A percentile compares a stretch with the other conserved stretches of the same genome.
These are phyloP conservation scores for Manduca sexta DNA, from an alignment of 1,140 invertebrate species.

Conservation along the genomic window DNA sequence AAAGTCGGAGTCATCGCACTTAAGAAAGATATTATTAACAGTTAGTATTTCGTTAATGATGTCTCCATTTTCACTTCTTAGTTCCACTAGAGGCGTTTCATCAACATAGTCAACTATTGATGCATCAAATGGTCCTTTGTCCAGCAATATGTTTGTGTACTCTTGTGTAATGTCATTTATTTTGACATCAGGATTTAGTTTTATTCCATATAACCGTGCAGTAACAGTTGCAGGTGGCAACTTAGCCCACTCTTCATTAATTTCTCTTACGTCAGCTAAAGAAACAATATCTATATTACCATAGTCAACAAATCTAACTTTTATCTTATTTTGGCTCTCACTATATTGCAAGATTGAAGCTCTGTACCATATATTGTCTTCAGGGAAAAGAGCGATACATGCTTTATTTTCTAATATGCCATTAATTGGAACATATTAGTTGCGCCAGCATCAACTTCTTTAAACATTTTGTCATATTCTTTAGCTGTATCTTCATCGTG, in stretches of 20 bases:
- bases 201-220: constrained; percentile 34
- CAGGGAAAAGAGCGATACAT: constrained; percentile 51
- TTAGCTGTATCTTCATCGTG: constrained; percentile 31
- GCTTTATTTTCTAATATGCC: constrained; percentile 58
- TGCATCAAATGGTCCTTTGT: constrained; percentile 45
- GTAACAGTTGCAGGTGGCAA: constrained; percentile 42
- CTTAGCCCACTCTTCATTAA: constrained; percentile 34
- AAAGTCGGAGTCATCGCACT: too few species aligned
- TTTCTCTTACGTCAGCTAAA: constrained; percentile 45
- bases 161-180: constrained; percentile 23
- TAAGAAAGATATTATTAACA: not conserved
- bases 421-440: constrained; percentile 30
- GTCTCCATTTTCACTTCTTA: constrained; percentile 35
- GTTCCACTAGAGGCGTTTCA: constrained; percentile 33
- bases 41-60: constrained; percentile 45
- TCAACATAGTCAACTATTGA: constrained; percentile 31
- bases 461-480: constrained; percentile 41
- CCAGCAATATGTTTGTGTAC: constrained; percentile 39
- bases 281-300: constrained; percentile 50
- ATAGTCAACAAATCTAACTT: constrained; percentile 64
- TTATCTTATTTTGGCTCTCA: constrained; percentile 35
- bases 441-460: constrained; percentile 33
- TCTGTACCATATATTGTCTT: constrained; percentile 55
- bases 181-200: constrained; percentile 37
- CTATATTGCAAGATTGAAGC: constrained; percentile 51